Conservation (phyloP, 2,888 invertebrate genomes). For the Lasioglossum lativentre region DNA sequence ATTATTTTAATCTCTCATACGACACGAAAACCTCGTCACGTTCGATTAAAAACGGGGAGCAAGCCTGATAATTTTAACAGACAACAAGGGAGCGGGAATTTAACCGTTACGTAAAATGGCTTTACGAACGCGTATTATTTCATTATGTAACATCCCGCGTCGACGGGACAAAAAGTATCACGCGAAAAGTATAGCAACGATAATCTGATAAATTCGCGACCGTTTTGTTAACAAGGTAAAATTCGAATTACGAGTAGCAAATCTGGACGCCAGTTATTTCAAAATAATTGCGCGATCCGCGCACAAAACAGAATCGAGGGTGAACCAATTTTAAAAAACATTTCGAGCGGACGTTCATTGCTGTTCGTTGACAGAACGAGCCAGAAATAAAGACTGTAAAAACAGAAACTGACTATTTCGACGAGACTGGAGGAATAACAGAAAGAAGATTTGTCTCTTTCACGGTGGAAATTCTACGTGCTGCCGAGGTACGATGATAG, state of each 20-base stretch:
- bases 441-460: background rate
- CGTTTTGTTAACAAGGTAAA: constrained; percentile 6
- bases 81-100: constrained; percentile 25
- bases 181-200: constrained; percentile 26
- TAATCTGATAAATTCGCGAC: constrained; percentile 28
- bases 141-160: constrained; percentile 31
- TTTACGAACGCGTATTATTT: constrained; percentile 37
- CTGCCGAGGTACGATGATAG: background rate
- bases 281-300: background rate
- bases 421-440: background rate
- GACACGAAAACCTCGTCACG: background rate
- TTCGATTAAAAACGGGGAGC: background rate
- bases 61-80: constrained; percentile 22
- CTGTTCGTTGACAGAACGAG: background rate
- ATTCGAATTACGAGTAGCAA: constrained; percentile 21
- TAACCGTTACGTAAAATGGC: constrained; percentile 43
- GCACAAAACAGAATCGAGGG: background rate
- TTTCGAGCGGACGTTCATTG: background rate
- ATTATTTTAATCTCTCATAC: constrained; percentile 2
- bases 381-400: background rate
- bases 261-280: constrained; percentile 10
- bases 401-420: background rate
- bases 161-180: background rate
- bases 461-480: background rate
- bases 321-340: background rate